Base-by-base conservation (phyloP, 1,140 invertebrate species). In the Vanessa atalanta region DNA sequence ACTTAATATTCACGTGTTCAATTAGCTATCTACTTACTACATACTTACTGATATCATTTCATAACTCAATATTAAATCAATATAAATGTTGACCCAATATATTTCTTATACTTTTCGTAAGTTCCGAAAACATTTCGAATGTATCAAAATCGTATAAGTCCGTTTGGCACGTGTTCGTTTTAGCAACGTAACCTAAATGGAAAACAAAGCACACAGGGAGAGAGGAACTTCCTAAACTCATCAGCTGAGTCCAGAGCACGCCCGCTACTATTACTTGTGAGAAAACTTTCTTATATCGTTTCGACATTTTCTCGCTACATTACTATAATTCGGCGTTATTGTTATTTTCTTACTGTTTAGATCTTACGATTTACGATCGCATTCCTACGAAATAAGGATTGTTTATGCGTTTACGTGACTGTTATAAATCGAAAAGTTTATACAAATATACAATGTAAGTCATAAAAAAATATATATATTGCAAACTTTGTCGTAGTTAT, bases 251-350 rank as follows among this genome's bases (percentile, higher is more conserved):
- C 66, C 48, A 51, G 66, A 67, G 77, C 76, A 76, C 79, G 77
- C 71, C 73, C 78, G 68, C 47, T 64, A 84, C 87, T 74, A 80
- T 88, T 89, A 80, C 84, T 86, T 83, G 78, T 70, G 80, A 77
- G 76, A 73, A 86, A 89, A 91, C 79, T 91, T 89, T 83, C 79
- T 83, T 87, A 84, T 83, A 83, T 83, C 82, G 78, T 83, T 71
- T 68, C 65, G 79, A 88, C 72, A 85, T 82, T 73, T 66, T 68
- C 70, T 51, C 70, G 68, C 51, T 8, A 50, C 63, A 23, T 48
- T 71, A 65, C 68, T 65, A 69, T 76, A 72, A 76, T 55, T 67
- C 64, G 50, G 47, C 55, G 61, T 73, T 73, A 67, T n/a, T 60
- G 11, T 37, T 65, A 15, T 16, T 13, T 23, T 60, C 13, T n/a